phyloP scores from a whole-genome alignment of 1,140 invertebrate genomes.

The Saxidomus purpurata region DNA sequence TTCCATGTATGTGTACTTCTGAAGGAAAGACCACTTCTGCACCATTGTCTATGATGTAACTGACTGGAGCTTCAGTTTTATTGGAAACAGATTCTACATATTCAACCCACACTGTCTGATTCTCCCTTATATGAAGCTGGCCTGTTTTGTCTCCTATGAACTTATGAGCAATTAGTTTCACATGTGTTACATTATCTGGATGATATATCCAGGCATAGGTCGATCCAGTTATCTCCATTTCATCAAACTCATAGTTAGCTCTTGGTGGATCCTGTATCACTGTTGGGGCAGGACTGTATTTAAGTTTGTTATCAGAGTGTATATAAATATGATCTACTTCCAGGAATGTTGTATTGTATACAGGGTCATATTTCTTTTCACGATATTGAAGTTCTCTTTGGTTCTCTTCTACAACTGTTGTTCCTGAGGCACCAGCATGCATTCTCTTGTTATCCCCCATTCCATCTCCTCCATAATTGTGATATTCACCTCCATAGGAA shows the following conservation, averaged over 20 bases:
- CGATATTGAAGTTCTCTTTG: slow-evolving; percentile 78
- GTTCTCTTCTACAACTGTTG: slow-evolving; percentile 79
- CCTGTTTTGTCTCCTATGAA: slow-evolving; percentile 82
- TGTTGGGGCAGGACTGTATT: slow-evolving; percentile 75
- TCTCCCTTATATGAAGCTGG: slow-evolving; percentile 71
- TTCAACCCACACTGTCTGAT: slow-evolving; percentile 78
- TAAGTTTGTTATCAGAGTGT: slow-evolving; percentile 74
- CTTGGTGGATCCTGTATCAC: slow-evolving; percentile 74
- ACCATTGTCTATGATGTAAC: slow-evolving; percentile 77
- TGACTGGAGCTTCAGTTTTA: slow-evolving; percentile 79
- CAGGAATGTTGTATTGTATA: slow-evolving; percentile 77
- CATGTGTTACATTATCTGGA: slow-evolving; percentile 44
- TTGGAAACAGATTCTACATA: slow-evolving; percentile 79
- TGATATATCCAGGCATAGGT: slow-evolving; percentile 77
- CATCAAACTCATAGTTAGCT: slow-evolving; percentile 76
- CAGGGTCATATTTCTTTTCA: slow-evolving; percentile 76
- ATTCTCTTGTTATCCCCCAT: not conserved
- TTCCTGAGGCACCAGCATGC: slow-evolving; percentile 78
- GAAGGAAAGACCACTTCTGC: slow-evolving; percentile 78
- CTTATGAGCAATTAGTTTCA: slow-evolving; percentile 72
- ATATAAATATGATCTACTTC: slow-evolving; percentile 78
- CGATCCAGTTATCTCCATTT: slow-evolving; percentile 78
- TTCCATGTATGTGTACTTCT: slow-evolving; percentile 79
- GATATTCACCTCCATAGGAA: slow-evolving; percentile 77
- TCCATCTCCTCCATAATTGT: slow-evolving; percentile 78